These are phyloP conservation scores for Amazonetta brasiliensis DNA, from an alignment of 2,797 vertebrate species.

Conservation along the genomic window DNA sequence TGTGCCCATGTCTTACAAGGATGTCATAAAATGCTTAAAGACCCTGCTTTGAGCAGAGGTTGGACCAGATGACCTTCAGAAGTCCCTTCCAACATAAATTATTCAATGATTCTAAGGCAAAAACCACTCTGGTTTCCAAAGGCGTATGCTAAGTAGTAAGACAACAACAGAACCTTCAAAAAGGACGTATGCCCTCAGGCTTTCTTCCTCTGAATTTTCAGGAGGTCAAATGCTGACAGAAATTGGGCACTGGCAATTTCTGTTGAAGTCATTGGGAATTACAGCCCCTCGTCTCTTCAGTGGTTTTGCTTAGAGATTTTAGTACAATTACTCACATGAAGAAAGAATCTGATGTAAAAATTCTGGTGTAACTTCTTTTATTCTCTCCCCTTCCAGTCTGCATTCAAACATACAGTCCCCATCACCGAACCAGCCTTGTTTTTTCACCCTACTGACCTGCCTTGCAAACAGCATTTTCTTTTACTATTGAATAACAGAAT, in stretches of 20 bases:
- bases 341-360: background rate
- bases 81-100: slow-evolving; percentile 30
- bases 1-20: background rate
- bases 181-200: background rate
- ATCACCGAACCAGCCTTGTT: background rate
- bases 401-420: background rate
- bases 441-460: background rate
- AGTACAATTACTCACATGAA: background rate
- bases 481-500: background rate
- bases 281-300: background rate
- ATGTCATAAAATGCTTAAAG: slow-evolving; percentile 12
- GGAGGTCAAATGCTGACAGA: slow-evolving; percentile 27
- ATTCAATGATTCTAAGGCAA: slow-evolving; percentile 29
- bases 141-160: background rate
- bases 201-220: slow-evolving; percentile 34
- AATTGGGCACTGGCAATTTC: slow-evolving; percentile 20
- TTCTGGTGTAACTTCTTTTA: background rate
- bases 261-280: slow-evolving; percentile 23
- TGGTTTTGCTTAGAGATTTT: background rate
- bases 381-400: background rate
- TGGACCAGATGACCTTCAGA: slow-evolving; percentile 2
- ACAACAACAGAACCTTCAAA: background rate
- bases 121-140: background rate
- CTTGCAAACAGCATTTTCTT: background rate
- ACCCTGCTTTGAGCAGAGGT: background rate